Evolutionary conservation across 2,113 vertebrate species (phyloP).

Genomic region (Apodemus sylvaticus): DNA sequence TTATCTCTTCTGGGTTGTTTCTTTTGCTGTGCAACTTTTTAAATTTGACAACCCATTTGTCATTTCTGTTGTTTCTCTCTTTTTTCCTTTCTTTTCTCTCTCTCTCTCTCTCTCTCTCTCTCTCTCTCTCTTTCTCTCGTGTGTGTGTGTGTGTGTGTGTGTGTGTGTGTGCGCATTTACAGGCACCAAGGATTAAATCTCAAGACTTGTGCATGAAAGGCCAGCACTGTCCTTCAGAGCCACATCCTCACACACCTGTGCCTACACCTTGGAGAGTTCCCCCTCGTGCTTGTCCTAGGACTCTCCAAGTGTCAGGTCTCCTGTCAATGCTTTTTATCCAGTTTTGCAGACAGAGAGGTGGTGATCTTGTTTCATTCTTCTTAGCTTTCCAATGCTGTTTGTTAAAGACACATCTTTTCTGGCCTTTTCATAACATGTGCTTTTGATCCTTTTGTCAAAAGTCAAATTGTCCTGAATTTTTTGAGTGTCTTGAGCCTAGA

Average conservation of each 20-base stretch:
- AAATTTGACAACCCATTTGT: background rate
- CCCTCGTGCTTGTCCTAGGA: background rate
- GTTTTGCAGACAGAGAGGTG: background rate
- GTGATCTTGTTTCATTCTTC: background rate
- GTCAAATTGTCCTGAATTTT: background rate
- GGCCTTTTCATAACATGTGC: background rate
- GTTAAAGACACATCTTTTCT: background rate
- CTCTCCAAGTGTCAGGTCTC: background rate
- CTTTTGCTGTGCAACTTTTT: background rate
- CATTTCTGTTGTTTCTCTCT: background rate
- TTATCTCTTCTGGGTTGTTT: background rate
- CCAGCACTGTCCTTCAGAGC: background rate
- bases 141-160: background rate
- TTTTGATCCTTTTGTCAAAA: background rate
- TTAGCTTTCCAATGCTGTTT: background rate
- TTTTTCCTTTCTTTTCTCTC: too few species aligned
- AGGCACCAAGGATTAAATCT: too few species aligned
- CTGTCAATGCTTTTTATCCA: background rate
- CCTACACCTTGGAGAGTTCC: background rate
- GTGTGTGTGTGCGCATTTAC: background rate
- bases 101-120: background rate
- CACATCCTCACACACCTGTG: background rate
- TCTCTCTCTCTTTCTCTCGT: background rate
- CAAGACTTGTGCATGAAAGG: background rate
- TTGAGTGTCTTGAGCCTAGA: constrained; percentile 12